phyloP scores from a whole-genome alignment of 2,113 vertebrate species.

The Dicrurus megarhynchus region DNA sequence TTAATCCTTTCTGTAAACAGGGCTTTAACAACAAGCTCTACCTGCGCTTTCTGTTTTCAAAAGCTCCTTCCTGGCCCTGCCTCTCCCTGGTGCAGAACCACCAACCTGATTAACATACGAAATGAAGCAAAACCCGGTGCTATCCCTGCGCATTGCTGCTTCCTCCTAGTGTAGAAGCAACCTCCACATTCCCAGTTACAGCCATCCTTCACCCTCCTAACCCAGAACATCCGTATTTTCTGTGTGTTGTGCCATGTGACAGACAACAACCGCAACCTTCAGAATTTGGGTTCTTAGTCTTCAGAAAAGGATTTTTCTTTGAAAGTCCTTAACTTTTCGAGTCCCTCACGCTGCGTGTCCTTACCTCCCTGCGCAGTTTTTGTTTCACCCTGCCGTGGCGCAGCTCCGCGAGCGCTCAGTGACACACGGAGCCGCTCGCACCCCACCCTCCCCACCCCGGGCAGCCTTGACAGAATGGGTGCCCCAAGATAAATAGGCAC shows the following conservation, averaged over 20 bases:
- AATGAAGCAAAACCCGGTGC: neutral
- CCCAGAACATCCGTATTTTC: rapidly evolving
- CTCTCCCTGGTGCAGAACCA: neutral
- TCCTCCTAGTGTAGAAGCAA: neutral
- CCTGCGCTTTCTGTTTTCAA: neutral
- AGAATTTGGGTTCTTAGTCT: neutral
- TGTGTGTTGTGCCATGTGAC: rapidly evolving
- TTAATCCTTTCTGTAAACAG: neutral
- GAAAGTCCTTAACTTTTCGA: neutral
- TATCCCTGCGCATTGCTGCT: neutral
- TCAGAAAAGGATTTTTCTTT: neutral
- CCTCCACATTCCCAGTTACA: neutral
- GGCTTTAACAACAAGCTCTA: neutral
- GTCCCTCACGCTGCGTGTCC: rapidly evolving
- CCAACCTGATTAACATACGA: neutral
- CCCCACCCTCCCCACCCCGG: neutral
- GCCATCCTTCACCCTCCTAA: neutral
- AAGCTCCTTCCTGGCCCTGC: neutral
- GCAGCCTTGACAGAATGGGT: neutral
- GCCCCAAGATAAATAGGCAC: constrained; percentile 42
- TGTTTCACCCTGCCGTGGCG: neutral
- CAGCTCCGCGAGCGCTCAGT: rapidly evolving
- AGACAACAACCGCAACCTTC: rapidly evolving
- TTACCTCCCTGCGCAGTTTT: rapidly evolving
- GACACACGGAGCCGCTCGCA: rapidly evolving